phyloP scores from a whole-genome alignment of 2,888 invertebrate genomes.

The Agrotis ipsilon region DNA sequence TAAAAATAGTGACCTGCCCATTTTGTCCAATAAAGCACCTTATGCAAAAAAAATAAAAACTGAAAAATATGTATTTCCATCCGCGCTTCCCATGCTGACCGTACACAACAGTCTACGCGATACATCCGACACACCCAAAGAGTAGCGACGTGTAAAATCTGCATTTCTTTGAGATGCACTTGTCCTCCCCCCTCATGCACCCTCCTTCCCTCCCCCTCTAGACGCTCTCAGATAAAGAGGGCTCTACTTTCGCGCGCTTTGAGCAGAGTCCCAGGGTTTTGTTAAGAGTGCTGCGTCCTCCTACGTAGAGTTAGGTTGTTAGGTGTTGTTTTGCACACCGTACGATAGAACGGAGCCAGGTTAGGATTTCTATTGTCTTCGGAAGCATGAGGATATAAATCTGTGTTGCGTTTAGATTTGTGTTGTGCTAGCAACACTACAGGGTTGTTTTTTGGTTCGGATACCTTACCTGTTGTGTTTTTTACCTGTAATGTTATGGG shows the following conservation, averaged over 20 bases:
- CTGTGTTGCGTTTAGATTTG: slow-evolving; percentile 43
- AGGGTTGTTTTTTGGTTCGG: neutral
- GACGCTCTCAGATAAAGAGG: slow-evolving; percentile 88
- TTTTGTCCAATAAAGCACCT: too few species aligned
- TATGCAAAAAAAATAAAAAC: neutral
- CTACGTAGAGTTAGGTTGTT: slow-evolving; percentile 71
- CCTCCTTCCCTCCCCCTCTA: slow-evolving; percentile 68
- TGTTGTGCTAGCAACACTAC: slow-evolving; percentile 3
- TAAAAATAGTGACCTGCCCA: too few species aligned
- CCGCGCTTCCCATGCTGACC: slow-evolving; percentile 65
- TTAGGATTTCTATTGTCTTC: slow-evolving; percentile 70
- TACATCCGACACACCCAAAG: slow-evolving; percentile 87
- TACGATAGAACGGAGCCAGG: slow-evolving; percentile 70
- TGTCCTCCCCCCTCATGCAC: slow-evolving; percentile 75
- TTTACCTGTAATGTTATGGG: neutral
- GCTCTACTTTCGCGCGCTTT: slow-evolving; percentile 89
- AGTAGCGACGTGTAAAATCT: slow-evolving; percentile 91
- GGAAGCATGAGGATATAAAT: slow-evolving; percentile 56
- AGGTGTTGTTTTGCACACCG: slow-evolving; percentile 72
- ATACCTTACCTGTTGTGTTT: too few species aligned
- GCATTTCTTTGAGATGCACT: slow-evolving; percentile 92
- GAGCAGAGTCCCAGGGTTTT: slow-evolving; percentile 85
- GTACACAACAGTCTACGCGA: slow-evolving; percentile 75
- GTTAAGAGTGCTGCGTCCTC: slow-evolving; percentile 74
- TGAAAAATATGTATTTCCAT: neutral